Conservation (phyloP, 2,888 invertebrate species). For the Lutraria lutraria region DNA sequence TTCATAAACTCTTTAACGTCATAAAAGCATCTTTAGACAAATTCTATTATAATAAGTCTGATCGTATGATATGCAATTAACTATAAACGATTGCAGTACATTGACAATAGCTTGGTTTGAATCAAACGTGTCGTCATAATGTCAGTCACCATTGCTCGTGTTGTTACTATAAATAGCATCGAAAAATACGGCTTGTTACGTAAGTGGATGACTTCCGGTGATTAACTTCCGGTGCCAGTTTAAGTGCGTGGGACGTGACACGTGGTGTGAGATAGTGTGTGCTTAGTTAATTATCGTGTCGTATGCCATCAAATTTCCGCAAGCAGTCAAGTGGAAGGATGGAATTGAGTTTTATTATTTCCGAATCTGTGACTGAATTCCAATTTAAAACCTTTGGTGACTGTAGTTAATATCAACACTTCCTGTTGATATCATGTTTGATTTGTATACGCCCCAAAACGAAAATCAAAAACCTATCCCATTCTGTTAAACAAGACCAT, state of each 20-base stretch:
- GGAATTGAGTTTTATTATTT: constrained; percentile 44
- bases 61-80: neutral
- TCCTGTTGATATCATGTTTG: constrained; percentile 18
- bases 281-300: constrained; percentile 26
- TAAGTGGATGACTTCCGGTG: constrained; percentile 29
- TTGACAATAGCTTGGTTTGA: neutral
- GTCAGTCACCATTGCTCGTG: neutral
- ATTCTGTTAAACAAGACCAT: neutral
- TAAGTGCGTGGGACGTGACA: constrained; percentile 32
- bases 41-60: neutral
- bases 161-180: neutral
- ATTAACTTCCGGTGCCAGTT: constrained; percentile 9
- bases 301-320: constrained; percentile 26
- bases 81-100: neutral
- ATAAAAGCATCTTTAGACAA: no score
- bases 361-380: constrained; percentile 26
- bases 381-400: constrained; percentile 14
- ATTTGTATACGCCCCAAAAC: constrained; percentile 11
- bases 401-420: neutral
- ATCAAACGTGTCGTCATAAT: neutral
- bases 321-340: constrained; percentile 32
- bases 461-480: neutral
- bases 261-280: constrained; percentile 22
- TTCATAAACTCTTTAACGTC: no score
- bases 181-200: neutral